Evolutionary conservation across 1,140 invertebrate genomes (phyloP), one percentile per base, ranked within the genome.

Genomic region (Eupristina koningsbergeri): DNA sequence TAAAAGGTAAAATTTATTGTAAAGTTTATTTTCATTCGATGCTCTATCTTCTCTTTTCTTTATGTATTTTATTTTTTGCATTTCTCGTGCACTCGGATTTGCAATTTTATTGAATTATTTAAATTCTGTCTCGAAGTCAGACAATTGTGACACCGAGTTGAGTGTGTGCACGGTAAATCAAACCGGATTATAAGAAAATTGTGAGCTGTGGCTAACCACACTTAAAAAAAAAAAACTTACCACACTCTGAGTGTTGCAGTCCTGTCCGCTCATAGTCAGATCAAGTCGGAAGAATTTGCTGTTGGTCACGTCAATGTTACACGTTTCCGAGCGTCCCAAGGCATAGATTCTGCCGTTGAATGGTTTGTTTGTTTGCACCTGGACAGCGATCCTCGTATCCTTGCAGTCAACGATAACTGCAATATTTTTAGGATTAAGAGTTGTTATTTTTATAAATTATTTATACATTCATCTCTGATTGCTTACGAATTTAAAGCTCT

Each of bases 331-430:
- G 80, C 97, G 94, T 31, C 97, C 98, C 85, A 98, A 92, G 39
- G 97, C 97, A 89, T 98, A 98, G 90, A 98, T 97, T 81, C 98
- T 94, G 7, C 98, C 98, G 88, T 98, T 98, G 93, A 98, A 98
- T 15, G 97, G 97, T 87, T 97, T 97, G 91, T 98, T 98, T 8
- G 97, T 98, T 84, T 96, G 94, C 6, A 98, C 97, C 92, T 97
- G 96, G 1, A 98, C 97, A 0, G 97, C 96, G 86, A 98, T 98
- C 87, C 96, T 94, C 17, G 97, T 98, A 90, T 98, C 98, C 90
- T 98, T 98, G 93, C 98, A 98, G 89, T 98, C 96, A 1, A 98
- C 97, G 47, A 96, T 96, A 67, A 98, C 98, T 98, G 92, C 36
- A 93, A 93, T 83, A 58, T 83, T 71, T 78, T 58, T 61, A 39